Evolutionary conservation across 2,888 invertebrate genomes (phyloP).

Genomic region (Amblyteles armatorius): DNA sequence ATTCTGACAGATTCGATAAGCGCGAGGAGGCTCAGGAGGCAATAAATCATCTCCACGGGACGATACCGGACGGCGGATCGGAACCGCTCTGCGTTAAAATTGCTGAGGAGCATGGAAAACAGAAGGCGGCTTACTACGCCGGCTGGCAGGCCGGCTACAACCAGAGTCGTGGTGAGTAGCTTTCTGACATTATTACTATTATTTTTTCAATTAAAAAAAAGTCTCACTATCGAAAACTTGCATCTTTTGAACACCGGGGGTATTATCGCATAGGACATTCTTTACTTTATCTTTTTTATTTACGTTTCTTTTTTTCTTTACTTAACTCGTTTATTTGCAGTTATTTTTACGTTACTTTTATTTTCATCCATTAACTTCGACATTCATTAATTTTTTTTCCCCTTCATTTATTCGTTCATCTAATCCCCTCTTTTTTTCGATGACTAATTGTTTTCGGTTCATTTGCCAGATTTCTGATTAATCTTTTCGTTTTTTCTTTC

Average conservation of each 20-base stretch:
- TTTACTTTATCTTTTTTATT: conserved; percentile 18
- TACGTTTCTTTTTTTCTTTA: conserved; percentile 17
- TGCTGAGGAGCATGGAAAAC: conserved; percentile 94
- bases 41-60: conserved; percentile 93
- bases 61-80: conserved; percentile 93
- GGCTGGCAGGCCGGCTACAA: conserved; percentile 90
- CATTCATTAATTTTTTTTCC: conserved; percentile 38
- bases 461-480: conserved; percentile 46
- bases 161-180: conserved; percentile 86
- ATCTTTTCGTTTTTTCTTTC: conserved; percentile 14
- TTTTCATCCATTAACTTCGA: conserved; percentile 34
- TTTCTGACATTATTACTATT: conserved; percentile 39
- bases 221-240: conserved; percentile 16
- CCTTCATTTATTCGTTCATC: background rate
- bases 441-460: conserved; percentile 53
- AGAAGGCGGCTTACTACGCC: conserved; percentile 91
- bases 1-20: conserved; percentile 90
- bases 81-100: conserved; percentile 94
- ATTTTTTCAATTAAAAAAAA: conserved; percentile 33
- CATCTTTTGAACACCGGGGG: conserved; percentile 40
- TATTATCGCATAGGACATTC: conserved; percentile 39
- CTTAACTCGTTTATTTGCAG: conserved; percentile 26
- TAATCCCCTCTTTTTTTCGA: conserved; percentile 4
- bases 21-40: conserved; percentile 96
- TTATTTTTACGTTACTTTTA: conserved; percentile 19